Percentiles rank a stretch among this genome's conserved stretches.
These are phyloP conservation scores for Dallia pectoralis DNA, from an alignment of 2,797 vertebrate species.

Conservation along the genomic window DNA sequence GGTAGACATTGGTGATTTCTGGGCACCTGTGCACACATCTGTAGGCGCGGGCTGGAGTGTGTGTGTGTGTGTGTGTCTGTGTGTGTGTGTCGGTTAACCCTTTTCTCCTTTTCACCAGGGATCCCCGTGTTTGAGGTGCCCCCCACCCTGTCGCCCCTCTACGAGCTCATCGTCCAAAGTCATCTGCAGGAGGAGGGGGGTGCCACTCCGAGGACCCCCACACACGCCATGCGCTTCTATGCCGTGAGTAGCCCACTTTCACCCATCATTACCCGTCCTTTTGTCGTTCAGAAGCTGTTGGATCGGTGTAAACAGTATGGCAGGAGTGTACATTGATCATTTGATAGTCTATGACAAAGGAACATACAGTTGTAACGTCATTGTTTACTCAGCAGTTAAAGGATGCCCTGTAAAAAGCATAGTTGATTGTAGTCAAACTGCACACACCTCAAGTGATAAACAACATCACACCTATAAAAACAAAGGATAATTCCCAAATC, in stretches of 20 bases:
- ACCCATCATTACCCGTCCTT: not conserved
- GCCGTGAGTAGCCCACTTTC: conserved; percentile 78
- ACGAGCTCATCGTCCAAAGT: conserved; percentile 91
- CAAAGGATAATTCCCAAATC: too few relatives aligned
- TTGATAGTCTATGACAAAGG: too few relatives aligned
- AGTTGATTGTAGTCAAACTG: too few relatives aligned
- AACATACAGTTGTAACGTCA: too few relatives aligned
- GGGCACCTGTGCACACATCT: not conserved
- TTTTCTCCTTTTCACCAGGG: conserved; percentile 63
- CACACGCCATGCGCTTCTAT: conserved; percentile 91
- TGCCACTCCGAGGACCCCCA: conserved; percentile 41
- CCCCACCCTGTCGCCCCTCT: conserved; percentile 83
- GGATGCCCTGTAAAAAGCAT: too few relatives aligned
- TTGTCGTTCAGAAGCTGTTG: not conserved
- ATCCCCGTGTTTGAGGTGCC: conserved; percentile 88
- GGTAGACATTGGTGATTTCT: not conserved
- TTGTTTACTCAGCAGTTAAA: too few relatives aligned
- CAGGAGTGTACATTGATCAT: too few relatives aligned
- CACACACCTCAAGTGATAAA: too few relatives aligned
- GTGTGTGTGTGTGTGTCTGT: not conserved
- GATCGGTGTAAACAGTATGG: not conserved
- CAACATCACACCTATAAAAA: too few relatives aligned
- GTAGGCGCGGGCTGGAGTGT: not conserved
- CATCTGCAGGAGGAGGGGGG: conserved; percentile 83
- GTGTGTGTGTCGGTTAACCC: not conserved